Evolutionary conservation across 2,797 vertebrate genomes (phyloP), one percentile per base, ranked within the genome.

Genomic region (Kryptolebias ocellatus): DNA sequence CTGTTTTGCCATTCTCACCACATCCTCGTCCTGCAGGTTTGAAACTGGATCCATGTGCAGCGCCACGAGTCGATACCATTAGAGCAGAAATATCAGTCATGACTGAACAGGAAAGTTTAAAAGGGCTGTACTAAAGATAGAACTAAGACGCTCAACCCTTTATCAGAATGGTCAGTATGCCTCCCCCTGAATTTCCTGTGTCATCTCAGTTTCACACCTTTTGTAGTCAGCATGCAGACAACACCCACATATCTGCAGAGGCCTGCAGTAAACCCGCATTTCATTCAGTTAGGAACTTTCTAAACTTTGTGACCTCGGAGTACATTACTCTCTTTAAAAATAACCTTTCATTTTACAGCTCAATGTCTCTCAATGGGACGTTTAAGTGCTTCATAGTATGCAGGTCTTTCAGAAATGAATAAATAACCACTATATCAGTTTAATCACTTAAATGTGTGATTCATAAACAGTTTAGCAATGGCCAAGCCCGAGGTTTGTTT

Each of bases 1-100:
- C 34, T 37, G 56, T 68, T 81, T 58, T 81, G 79, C 72, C 83
- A 50, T 18, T n/a, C 78, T 83, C 54, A 83, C 86, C 89, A 90
- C 89, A 89, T 91, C 87, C 87, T 86, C 70, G 81, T 81, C 57
- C 45, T 61, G 67, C 72, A 65, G 65, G 53, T 79, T 45, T 67
- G 54, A 78, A 86, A 85, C 70, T 29, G 66, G 56, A 80, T 76
- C 69, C 68, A 46, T 53, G 14, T 52, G 45, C 9, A 5, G 53
- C 16, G 60, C 18, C 34, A 14, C 60, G 39, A 27, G 31, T 47
- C 5, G 20, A 59, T 71, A 15, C 39, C 4, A 20, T 9, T 29
- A 5, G 16, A 68, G 27, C 5, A 16, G 53, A n/a, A 17, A 37
- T 34, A 24, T 11, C 5, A n/a, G 37, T 11, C 14, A 5, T 5